These are phyloP conservation scores for Acrossocheilus wenchowensis DNA, from an alignment of 2,797 vertebrate species.

Conservation along the genomic window DNA sequence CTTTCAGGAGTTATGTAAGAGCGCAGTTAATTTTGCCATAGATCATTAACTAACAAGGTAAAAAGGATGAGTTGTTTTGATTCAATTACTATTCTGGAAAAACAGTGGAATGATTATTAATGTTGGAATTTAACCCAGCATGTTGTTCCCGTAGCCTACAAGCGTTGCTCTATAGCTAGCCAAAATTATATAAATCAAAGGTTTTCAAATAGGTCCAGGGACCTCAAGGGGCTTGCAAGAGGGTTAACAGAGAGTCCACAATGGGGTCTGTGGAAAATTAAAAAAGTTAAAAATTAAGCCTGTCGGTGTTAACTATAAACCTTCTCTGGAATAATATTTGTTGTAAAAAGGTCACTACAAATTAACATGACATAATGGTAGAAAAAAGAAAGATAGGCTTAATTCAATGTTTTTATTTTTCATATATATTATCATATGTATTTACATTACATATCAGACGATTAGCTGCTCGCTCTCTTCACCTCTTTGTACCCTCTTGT, in stretches of 20 bases:
- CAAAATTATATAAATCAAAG: background rate
- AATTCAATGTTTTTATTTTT: too few relatives aligned
- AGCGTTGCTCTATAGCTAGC: background rate
- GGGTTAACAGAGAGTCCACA: background rate
- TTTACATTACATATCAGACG: too few relatives aligned
- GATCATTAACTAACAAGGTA: slow-evolving; percentile 24
- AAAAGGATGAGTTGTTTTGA: slow-evolving; percentile 32
- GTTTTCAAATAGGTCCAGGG: background rate
- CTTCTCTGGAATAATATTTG: background rate
- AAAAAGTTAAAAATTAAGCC: background rate
- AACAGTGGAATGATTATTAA: slow-evolving; percentile 5
- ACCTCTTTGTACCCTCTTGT: background rate
- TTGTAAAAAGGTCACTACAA: background rate
- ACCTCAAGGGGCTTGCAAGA: background rate
- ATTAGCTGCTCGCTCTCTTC: background rate
- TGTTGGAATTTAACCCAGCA: background rate
- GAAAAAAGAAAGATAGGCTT: background rate
- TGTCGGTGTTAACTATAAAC: background rate
- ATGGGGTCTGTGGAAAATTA: background rate
- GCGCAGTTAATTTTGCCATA: background rate
- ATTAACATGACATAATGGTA: background rate
- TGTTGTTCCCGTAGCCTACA: background rate
- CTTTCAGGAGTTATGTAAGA: background rate
- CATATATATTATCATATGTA: too few relatives aligned
- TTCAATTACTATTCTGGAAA: background rate